Conservation (phyloP, 2,113 vertebrate species). For the Oncorhynchus nerka region DNA sequence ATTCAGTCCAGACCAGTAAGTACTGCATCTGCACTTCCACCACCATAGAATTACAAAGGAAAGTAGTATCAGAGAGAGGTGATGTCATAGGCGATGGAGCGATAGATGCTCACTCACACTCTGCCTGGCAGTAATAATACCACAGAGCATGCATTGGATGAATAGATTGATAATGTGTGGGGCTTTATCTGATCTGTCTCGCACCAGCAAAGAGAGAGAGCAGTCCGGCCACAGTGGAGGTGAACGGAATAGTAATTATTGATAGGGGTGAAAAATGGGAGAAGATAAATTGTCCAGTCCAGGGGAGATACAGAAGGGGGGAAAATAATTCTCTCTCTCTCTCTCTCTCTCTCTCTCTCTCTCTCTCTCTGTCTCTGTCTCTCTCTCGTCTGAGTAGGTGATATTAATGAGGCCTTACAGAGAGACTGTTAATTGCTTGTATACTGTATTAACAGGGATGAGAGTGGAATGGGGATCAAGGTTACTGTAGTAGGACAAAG, state of each 20-base stretch:
- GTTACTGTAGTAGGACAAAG: neutral
- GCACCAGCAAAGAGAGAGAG: slow-evolving; percentile 31
- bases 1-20: slow-evolving; percentile 97
- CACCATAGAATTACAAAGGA: neutral
- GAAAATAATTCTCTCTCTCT: no score
- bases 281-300: neutral
- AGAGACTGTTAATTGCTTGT: neutral
- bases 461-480: neutral
- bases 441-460: neutral
- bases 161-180: slow-evolving; percentile 47
- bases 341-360: neutral
- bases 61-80: neutral
- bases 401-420: neutral
- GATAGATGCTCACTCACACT: slow-evolving; percentile 26
- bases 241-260: slow-evolving; percentile 6
- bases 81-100: slow-evolving; percentile 24
- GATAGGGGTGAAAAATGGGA: neutral
- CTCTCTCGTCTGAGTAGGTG: neutral
- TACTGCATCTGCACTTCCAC: slow-evolving; percentile 26
- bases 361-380: neutral
- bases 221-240: neutral
- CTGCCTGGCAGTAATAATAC: slow-evolving; percentile 36
- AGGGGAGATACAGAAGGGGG: neutral
- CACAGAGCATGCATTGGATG: slow-evolving; percentile 22
- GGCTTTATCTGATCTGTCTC: slow-evolving; percentile 51